A percentile compares a stretch with the other conserved stretches of the same genome.
These are phyloP conservation scores for Diorhabda sublineata DNA, from an alignment of 1,140 invertebrate species.

Conservation along the genomic window DNA sequence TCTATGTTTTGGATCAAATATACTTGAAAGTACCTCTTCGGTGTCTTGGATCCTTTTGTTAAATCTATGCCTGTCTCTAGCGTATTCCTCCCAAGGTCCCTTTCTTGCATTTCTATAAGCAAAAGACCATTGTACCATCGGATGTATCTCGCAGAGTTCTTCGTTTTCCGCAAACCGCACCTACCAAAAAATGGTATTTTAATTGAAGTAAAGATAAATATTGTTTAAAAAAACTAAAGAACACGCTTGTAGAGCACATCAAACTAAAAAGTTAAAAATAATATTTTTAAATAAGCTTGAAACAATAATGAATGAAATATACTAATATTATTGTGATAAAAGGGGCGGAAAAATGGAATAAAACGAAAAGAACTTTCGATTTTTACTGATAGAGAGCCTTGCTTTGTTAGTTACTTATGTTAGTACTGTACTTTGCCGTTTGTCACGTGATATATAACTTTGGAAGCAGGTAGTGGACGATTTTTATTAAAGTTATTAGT, in stretches of 20 bases:
- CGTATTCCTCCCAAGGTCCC: conserved; percentile 61
- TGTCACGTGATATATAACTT: too few species aligned
- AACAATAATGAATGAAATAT: not conserved
- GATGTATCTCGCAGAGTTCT: conserved; percentile 50
- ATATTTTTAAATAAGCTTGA: too few species aligned
- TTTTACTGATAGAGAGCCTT: too few species aligned
- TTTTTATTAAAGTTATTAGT: too few species aligned
- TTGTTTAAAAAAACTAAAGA: not conserved
- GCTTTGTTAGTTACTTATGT: not conserved
- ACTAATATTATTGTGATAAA: conserved; percentile 11
- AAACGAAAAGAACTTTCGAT: not conserved
- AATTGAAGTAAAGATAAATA: conserved; percentile 1
- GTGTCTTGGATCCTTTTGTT: conserved; percentile 49
- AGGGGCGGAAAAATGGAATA: not conserved
- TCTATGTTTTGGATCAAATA: conserved; percentile 53
- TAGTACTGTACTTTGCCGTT: too few species aligned
- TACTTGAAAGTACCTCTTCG: conserved; percentile 47
- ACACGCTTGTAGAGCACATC: too few species aligned
- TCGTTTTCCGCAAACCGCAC: conserved; percentile 56
- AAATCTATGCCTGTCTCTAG: conserved; percentile 58
- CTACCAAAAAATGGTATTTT: conserved; percentile 47
- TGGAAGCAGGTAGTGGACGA: too few species aligned
- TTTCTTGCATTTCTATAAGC: conserved; percentile 60
- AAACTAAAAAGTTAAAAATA: too few species aligned
- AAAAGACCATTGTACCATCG: conserved; percentile 59